Percentiles rank a stretch among this genome's conserved stretches.
Conservation (phyloP, 2,113 vertebrate genomes). For the Cyphomyrus discorhynchus region DNA sequence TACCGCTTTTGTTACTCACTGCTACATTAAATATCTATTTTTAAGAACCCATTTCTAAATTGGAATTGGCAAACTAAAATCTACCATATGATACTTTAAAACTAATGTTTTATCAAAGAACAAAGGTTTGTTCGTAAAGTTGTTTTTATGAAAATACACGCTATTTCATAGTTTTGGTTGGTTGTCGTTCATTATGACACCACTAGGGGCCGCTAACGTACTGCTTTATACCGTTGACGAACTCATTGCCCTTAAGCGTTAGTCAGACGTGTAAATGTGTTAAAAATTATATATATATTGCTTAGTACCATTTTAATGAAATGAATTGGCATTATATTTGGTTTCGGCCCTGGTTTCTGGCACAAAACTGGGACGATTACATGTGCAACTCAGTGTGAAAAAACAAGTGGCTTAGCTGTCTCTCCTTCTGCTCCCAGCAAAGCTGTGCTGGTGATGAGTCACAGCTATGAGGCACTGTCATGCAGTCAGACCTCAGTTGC, state of each 20-base stretch:
- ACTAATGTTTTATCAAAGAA: neutral
- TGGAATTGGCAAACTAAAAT: neutral
- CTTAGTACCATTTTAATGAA: neutral
- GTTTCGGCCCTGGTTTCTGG: neutral
- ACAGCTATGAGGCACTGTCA: neutral
- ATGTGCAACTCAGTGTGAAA: neutral
- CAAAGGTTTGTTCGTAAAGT: neutral
- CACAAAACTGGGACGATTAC: neutral
- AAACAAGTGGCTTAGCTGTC: neutral
- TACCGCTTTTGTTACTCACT: neutral
- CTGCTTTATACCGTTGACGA: neutral
- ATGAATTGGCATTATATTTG: neutral
- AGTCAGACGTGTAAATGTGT: neutral
- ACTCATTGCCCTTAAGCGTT: neutral
- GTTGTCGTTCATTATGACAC: neutral
- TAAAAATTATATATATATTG: neutral
- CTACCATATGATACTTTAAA: neutral
- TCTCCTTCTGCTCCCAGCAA: neutral
- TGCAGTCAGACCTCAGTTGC: neutral
- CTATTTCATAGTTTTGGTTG: neutral
- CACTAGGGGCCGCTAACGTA: neutral
- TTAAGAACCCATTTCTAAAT: neutral
- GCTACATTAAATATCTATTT: neutral
- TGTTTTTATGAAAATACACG: neutral
- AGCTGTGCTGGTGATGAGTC: neutral